phyloP scores from a whole-genome alignment of 2,888 invertebrate species.

The Rotaria sp. region DNA sequence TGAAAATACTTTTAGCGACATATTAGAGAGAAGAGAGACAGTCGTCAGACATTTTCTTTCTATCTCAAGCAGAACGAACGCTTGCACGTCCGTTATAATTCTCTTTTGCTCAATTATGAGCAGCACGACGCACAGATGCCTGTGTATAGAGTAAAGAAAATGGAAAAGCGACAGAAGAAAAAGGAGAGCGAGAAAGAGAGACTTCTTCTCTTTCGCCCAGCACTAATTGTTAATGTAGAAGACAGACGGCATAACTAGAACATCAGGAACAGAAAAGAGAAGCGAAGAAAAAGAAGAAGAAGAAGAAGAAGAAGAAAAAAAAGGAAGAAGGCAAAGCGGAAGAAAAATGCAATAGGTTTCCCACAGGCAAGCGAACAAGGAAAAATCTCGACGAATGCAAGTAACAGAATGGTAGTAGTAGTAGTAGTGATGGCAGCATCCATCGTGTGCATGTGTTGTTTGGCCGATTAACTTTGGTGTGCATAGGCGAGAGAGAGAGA shows the following conservation, averaged over 20 bases:
- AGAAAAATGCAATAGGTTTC: not conserved
- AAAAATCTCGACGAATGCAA: conserved; percentile 6
- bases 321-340: not conserved
- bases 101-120: conserved; percentile 8
- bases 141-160: not conserved
- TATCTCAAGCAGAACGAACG: conserved; percentile 1
- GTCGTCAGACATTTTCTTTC: not conserved
- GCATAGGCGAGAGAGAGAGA: not conserved
- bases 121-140: not conserved
- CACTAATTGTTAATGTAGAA: conserved; percentile 5
- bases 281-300: not conserved
- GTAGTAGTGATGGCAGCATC: conserved; percentile 12
- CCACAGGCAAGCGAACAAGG: not conserved
- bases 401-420: conserved; percentile 2
- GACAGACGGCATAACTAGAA: not conserved
- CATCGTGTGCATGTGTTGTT: not conserved
- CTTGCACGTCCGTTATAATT: not conserved
- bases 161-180: not conserved
- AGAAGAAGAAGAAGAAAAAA: not conserved
- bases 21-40: not conserved
- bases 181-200: not conserved
- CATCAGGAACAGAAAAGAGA: not conserved
- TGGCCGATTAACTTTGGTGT: conserved; percentile 9
- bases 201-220: not conserved
- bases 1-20: conserved; percentile 4